These are phyloP conservation scores for Crotalus tigris DNA, from an alignment of 2,113 vertebrate genomes.

Conservation along the genomic window DNA sequence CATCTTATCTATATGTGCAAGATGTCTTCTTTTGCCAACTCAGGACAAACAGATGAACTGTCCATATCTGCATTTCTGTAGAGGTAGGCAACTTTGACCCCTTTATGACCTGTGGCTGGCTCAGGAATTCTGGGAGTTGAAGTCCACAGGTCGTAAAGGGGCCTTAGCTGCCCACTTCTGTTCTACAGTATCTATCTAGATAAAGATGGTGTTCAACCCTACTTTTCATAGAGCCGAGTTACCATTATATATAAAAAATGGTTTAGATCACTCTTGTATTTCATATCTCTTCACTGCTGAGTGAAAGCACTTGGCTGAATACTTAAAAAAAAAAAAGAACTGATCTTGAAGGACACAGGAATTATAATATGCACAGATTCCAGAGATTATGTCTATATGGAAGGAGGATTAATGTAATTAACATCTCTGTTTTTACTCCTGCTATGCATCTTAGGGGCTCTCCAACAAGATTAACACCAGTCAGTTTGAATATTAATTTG, in stretches of 20 bases:
- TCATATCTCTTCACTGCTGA: slow-evolving; percentile 44
- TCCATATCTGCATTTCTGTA: not conserved
- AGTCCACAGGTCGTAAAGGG: no score
- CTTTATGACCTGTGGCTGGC: not conserved
- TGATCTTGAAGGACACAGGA: slow-evolving; percentile 58
- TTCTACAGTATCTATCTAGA: slow-evolving; percentile 44
- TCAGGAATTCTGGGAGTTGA: not conserved
- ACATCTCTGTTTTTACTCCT: slow-evolving; percentile 45
- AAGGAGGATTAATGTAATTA: slow-evolving; percentile 60
- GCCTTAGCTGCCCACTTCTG: not conserved
- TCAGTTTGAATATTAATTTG: slow-evolving; percentile 61
- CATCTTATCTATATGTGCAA: not conserved
- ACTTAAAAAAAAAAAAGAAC: slow-evolving; percentile 29
- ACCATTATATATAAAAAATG: slow-evolving; percentile 55
- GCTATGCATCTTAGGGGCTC: slow-evolving; percentile 43
- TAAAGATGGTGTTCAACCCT: slow-evolving; percentile 40
- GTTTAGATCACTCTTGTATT: slow-evolving; percentile 58
- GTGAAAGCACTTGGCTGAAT: no score
- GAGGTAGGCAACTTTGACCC: not conserved
- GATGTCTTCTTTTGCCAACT: not conserved
- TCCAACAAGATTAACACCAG: slow-evolving; percentile 51
- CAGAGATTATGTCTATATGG: slow-evolving; percentile 54
- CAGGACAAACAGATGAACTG: not conserved
- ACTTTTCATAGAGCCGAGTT: slow-evolving; percentile 55
- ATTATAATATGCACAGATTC: slow-evolving; percentile 55